Evolutionary conservation across 2,888 invertebrate species (phyloP), one percentile per base, ranked within the genome.

Genomic region (Caenorhabditis macrosperma): DNA sequence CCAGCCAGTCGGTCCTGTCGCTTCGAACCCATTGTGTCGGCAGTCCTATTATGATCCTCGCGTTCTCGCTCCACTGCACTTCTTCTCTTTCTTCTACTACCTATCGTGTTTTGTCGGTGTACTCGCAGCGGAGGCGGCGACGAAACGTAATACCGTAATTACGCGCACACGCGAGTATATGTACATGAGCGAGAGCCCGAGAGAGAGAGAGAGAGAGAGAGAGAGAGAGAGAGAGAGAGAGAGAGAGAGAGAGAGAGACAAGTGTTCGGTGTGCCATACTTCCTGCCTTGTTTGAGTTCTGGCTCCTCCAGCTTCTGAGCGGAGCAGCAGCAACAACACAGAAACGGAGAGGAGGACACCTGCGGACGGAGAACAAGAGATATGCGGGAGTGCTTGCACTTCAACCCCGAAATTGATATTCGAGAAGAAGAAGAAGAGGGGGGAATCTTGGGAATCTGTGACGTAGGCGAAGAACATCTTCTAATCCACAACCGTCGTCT

Each of bases 391-490:
- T 10, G 55, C 48, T 68, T 68, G 68, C 68, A 68, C 68, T 68
- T 50, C 57, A 33, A 63, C 63, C 35, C 55, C 67, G 67, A 67
- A 57, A 67, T 67, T 67, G 67, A 67, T 67, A 67, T 63, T 63
- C 50, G 63, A 63, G 63, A 63, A 41, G 28, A 26, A 3, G 17
- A n/a, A n/a, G n/a, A n/a, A n/a, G n/a, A n/a, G n/a, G n/a, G n/a
- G n/a, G n/a, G n/a, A n/a, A n/a, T n/a, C n/a, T n/a, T n/a, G n/a
- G 33, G 33, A 33, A 55, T 57, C 91, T 79, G 91, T 92, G 22
- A 88, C 86, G 79, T 86, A n/a, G 15, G 5, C 17, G 28, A 54
- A 24, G 52, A 52, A 26, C 26, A 24, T 52, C 9, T 50, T 22
- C 24, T 20, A 50, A 50, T 50, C 50, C 50, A 7, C 5, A 20